Evolutionary conservation across 2,888 invertebrate genomes (phyloP).

Genomic region (Protophormia terraenovae): DNA sequence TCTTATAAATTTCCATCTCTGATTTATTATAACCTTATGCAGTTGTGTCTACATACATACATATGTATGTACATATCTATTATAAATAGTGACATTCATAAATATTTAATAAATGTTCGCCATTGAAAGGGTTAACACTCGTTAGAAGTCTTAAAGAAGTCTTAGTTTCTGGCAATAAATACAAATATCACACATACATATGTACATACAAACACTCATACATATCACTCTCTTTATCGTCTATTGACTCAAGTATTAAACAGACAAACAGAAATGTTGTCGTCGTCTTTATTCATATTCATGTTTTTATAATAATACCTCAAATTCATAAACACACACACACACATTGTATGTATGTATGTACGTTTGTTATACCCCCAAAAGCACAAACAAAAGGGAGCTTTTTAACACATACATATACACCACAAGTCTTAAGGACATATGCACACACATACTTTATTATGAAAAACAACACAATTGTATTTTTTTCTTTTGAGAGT

Average conservation of each 20-base stretch:
- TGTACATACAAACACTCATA: no score
- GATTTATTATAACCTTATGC: no score
- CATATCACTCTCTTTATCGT: slow-evolving; percentile 59
- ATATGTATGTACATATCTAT: neutral
- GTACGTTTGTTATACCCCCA: neutral
- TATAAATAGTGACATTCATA: slow-evolving; percentile 32
- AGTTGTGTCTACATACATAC: neutral
- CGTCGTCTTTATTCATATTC: slow-evolving; percentile 46
- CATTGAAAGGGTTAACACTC: slow-evolving; percentile 51
- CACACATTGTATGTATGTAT: neutral
- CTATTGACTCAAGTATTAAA: slow-evolving; percentile 59
- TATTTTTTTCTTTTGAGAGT: neutral
- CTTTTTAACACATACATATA: neutral
- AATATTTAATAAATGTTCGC: slow-evolving; percentile 44
- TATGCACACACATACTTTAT: neutral
- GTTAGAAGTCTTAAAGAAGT: slow-evolving; percentile 46
- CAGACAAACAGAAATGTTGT: slow-evolving; percentile 44
- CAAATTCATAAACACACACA: neutral
- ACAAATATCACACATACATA: slow-evolving; percentile 26
- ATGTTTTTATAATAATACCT: slow-evolving; percentile 46
- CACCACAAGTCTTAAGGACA: slow-evolving; percentile 7
- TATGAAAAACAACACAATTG: neutral
- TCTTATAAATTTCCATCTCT: no score
- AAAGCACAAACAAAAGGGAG: slow-evolving; percentile 1
- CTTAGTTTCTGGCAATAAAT: slow-evolving; percentile 26